phyloP scores from a whole-genome alignment of 2,888 invertebrate species.

The Thecophora atra region DNA sequence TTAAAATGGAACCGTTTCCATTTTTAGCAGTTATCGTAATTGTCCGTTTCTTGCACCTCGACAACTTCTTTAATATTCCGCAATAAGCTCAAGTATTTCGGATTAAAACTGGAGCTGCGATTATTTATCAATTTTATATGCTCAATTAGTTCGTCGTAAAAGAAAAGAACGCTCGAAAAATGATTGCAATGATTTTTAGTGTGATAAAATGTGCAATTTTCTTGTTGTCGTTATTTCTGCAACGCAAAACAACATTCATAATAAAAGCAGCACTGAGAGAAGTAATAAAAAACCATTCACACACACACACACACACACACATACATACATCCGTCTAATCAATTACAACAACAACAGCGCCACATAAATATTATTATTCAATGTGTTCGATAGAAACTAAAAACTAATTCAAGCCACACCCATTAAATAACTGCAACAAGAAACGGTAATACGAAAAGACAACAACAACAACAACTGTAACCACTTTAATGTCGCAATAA shows the following conservation, averaged over 20 bases:
- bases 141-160: background rate
- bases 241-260: background rate
- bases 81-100: no score
- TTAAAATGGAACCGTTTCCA: no score
- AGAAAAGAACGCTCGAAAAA: no score
- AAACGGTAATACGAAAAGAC: conserved; percentile 8
- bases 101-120: background rate
- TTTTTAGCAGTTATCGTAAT: no score
- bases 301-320: no score
- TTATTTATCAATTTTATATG: background rate
- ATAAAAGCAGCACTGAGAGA: background rate
- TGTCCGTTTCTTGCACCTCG: no score
- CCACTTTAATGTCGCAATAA: background rate
- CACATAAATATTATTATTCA: no score
- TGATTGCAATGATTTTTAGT: background rate
- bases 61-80: no score
- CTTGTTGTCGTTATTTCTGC: background rate
- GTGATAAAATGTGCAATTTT: background rate
- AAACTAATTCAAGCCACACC: conserved; percentile 24
- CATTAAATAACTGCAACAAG: conserved; percentile 15
- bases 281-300: background rate
- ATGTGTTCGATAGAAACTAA: conserved; percentile 11
- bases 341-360: background rate
- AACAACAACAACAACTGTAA: conserved; percentile 11
- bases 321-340: no score